These are phyloP conservation scores for Lycorma delicatula DNA, from an alignment of 1,140 invertebrate genomes.

Conservation along the genomic window DNA sequence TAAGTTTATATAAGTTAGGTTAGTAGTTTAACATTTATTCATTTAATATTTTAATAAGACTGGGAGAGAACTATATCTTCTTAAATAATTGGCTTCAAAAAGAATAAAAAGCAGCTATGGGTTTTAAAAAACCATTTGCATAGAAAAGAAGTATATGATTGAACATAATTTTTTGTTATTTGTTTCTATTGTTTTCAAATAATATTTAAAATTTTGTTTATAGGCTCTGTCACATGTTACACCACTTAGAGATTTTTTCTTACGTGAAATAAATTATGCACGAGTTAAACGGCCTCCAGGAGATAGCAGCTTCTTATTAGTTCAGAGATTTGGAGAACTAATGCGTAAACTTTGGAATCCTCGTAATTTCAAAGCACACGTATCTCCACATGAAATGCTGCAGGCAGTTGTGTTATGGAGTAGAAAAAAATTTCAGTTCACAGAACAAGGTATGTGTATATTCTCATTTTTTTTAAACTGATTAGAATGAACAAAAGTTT, in stretches of 20 bases:
- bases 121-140: too few species aligned
- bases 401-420: conserved; percentile 98
- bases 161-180: too few species aligned
- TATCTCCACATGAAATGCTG: conserved; percentile 99
- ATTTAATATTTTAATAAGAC: too few species aligned
- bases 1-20: too few species aligned
- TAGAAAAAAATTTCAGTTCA: conserved; percentile 97
- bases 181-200: too few species aligned
- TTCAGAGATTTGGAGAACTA: conserved; percentile 94
- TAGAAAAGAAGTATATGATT: too few species aligned
- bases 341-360: conserved; percentile 99
- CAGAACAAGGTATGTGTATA: conserved; percentile 71
- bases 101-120: too few species aligned
- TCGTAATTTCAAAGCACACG: conserved; percentile 97
- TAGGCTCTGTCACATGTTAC: conserved; percentile 90
- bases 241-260: conserved; percentile 89
- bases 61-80: too few species aligned
- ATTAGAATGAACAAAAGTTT: too few species aligned
- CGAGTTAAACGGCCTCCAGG: conserved; percentile 85
- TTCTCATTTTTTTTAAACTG: neutral
- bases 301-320: conserved; percentile 81
- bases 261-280: conserved; percentile 87
- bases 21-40: too few species aligned
- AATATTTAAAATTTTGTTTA: too few species aligned
- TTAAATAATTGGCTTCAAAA: too few species aligned